Evolutionary conservation across 2,797 vertebrate species (phyloP), one percentile per base, ranked within the genome.

Genomic region (Remorina albescens): DNA sequence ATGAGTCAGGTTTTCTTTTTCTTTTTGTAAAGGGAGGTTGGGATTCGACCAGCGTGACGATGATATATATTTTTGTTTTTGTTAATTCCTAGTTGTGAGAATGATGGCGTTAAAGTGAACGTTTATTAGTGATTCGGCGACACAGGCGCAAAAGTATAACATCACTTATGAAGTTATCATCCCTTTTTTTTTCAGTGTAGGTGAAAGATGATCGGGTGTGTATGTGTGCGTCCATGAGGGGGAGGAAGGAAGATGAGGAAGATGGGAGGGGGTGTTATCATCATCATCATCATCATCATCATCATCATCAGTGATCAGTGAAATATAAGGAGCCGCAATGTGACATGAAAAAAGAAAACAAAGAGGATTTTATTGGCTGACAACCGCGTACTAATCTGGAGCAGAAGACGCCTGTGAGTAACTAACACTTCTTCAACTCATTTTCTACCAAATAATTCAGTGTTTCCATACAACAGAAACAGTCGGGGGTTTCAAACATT

Each of bases 301-400:
- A 39, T 10, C 55, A 70, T 76, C 59, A 37, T 0, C 68, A 23
- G 63, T 55, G 76, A 60, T 90, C 91, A n/a, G n/a, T n/a, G 90
- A 89, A 88, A 90, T 86, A 30, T 51, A 18, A 64, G 58, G 54
- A 42, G 57, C 68, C 36, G 1, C 46, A 42, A n/a, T 19, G 42
- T 78, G 42, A 50, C 47, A 53, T 67, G 15, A 72, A 65, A 47
- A 44, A 60, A 42, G 13, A n/a, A n/a, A 51, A 28, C 10, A 28
- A 25, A 39, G 6, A 19, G 6, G 10, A 19, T 71, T 66, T 57
- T 41, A 51, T 56, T 55, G 36, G 46, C 3, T 28, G 49, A 46
- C n/a, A 16, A 4, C 34, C 4, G 2, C 6, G 26, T 26, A 21
- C 65, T 67, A 59, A 59, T 41, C 74, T 57, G 50, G 49, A 46